Evolutionary conservation across 1,140 invertebrate genomes (phyloP), one percentile per base, ranked within the genome.

Genomic region (Lordiphosa mommai): DNA sequence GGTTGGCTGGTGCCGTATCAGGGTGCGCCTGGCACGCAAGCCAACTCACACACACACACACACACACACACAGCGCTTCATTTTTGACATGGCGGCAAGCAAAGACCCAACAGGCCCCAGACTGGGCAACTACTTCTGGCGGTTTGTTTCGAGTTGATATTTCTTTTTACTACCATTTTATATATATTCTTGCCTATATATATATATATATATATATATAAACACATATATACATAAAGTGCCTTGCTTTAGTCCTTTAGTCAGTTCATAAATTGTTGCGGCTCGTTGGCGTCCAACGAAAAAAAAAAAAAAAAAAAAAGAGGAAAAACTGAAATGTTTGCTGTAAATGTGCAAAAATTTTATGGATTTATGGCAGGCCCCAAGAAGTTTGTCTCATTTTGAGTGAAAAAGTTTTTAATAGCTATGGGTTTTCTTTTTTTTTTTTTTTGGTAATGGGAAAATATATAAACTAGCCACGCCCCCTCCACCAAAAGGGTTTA

Each of bases 61-160:
- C 23, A 53, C 41, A 57, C 30, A 37, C 27, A 40, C 12, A 32
- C 41, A 36, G 53, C 34, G 68, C 37, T 63, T 59, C 48, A 57
- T 60, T 71, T 82, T 76, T 84, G 71, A 82, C 72, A 77, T 82
- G 76, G 61, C 61, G 33, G 17, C 23, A 16, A 77, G 68, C 68
- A 40, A 60, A 46, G 52, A 57, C 57, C 48, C 43, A 38, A 48
- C 7, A 34, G 38, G 53, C 44, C 52, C 47, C 70, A 57, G 76
- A 82, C 76, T 82, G 76, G 76, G 76, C 76, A 80, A 82, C 76
- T 76, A 84, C 77, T 82, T 84, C 48, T 82, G 55, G 63, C 68
- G 51, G 56, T 67, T 61, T 60, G 46, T 40, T 67, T 67, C 40
- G 53, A 64, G 58, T 65, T 67, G 13, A 65, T 36, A 50, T 51